Conservation (phyloP, 1,140 invertebrate genomes). For the Cotesia chilonis region DNA sequence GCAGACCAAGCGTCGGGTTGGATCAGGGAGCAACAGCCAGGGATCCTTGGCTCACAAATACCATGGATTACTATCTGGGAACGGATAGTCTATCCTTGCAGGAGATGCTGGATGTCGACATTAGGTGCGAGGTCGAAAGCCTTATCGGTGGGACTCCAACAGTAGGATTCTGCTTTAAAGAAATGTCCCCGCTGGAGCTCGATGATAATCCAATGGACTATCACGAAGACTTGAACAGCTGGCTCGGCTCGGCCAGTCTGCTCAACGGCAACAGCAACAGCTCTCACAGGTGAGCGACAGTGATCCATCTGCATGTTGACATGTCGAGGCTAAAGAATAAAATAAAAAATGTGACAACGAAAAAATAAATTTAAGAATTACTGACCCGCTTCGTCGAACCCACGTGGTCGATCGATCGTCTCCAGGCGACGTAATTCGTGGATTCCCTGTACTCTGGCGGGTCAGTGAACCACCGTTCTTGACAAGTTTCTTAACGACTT, state of each 20-base stretch:
- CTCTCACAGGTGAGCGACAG: conserved; percentile 55
- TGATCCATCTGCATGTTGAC: background rate
- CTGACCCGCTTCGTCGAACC: conserved; percentile 37
- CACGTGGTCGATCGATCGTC: conserved; percentile 41
- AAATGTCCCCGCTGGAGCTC: conserved; percentile 73
- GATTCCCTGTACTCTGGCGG: conserved; percentile 29
- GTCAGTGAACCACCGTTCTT: conserved; percentile 39
- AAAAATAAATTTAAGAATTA: conserved; percentile 29
- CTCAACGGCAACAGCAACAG: conserved; percentile 62
- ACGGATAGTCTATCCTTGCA: conserved; percentile 72
- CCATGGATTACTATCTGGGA: conserved; percentile 68
- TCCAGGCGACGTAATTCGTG: conserved; percentile 42
- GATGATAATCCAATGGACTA: conserved; percentile 71
- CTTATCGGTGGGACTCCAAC: conserved; percentile 71
- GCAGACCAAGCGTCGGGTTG: conserved; percentile 59
- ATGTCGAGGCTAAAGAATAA: background rate
- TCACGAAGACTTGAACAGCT: conserved; percentile 67
- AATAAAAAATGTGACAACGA: background rate
- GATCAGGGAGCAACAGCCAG: conserved; percentile 60
- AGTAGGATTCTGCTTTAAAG: conserved; percentile 70
- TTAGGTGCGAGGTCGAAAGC: conserved; percentile 81
- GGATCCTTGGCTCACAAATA: conserved; percentile 59
- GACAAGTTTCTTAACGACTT: conserved; percentile 32
- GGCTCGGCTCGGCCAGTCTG: conserved; percentile 71
- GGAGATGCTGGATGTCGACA: conserved; percentile 83